Evolutionary conservation across 2,797 vertebrate species (phyloP).

Genomic region (Ficedula albicollis): DNA sequence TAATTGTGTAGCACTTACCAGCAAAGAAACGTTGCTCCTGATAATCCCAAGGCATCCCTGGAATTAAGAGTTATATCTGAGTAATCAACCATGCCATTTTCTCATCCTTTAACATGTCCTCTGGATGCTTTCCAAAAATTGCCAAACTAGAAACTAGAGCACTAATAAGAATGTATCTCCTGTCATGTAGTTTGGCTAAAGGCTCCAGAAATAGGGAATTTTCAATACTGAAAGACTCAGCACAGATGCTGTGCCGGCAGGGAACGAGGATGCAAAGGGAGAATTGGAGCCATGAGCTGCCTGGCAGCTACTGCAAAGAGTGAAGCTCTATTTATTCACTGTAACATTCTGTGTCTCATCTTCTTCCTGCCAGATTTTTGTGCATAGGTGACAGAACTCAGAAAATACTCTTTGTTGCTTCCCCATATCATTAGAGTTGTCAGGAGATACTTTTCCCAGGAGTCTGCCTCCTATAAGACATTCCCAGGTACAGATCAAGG

Average conservation of each 20-base stretch:
- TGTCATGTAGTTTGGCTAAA: conserved; percentile 5
- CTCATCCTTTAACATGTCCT: neutral
- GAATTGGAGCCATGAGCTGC: conserved; percentile 16
- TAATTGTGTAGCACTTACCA: neutral
- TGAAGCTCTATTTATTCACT: conserved; percentile 13
- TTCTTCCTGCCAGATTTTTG: conserved; percentile 8
- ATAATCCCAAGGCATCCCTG: neutral
- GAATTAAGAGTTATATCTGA: conserved; percentile 1
- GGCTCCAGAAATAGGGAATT: neutral
- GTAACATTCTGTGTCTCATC: neutral
- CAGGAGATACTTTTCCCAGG: neutral
- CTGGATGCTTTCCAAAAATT: conserved; percentile 3
- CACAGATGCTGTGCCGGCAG: conserved; percentile 1
- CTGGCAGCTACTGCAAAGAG: neutral
- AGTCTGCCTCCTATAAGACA: neutral
- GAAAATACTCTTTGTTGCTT: neutral
- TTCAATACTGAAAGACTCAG: conserved; percentile 7
- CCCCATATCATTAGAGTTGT: neutral
- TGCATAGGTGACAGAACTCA: neutral
- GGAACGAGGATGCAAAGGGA: conserved; percentile 19
- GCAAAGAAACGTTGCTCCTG: neutral
- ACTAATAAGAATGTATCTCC: conserved; percentile 35
- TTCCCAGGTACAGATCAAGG: neutral
- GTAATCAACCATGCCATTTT: neutral
- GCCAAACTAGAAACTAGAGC: neutral